Percentiles rank a stretch among this genome's conserved stretches.
phyloP scores from a whole-genome alignment of 2,113 vertebrate species.

The Coreoperca whiteheadi region DNA sequence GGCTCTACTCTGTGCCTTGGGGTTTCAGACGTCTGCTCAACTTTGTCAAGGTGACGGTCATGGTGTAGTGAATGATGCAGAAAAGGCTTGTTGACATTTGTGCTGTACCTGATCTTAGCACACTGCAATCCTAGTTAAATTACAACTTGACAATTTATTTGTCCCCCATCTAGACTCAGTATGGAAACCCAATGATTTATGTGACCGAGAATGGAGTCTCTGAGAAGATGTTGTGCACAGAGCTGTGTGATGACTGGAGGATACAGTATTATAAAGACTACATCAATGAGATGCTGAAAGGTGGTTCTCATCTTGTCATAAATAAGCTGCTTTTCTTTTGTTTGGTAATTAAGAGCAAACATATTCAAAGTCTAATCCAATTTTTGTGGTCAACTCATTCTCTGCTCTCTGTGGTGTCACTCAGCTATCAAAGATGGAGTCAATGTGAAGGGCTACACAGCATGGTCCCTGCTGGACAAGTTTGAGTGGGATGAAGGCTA shows the following conservation, averaged over 20 bases:
- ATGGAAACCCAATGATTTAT: conserved; percentile 91
- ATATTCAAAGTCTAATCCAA: neutral
- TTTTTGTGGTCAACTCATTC: neutral
- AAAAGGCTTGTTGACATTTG: neutral
- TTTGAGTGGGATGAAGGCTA: conserved; percentile 97
- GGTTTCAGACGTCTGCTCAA: conserved; percentile 93
- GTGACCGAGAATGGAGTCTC: conserved; percentile 94
- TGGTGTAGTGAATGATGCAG: neutral
- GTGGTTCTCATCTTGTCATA: too few relatives aligned
- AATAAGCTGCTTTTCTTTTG: neutral
- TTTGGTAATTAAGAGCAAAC: neutral
- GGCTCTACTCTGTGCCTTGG: conserved; percentile 93
- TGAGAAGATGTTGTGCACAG: conserved; percentile 87
- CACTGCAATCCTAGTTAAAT: neutral
- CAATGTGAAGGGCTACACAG: conserved; percentile 91
- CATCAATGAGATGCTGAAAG: conserved; percentile 96
- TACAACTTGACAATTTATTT: conserved; percentile 11
- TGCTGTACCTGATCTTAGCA: neutral
- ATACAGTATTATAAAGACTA: conserved; percentile 92
- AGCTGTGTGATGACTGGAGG: conserved; percentile 93
- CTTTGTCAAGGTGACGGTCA: conserved; percentile 92
- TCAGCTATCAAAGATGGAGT: conserved; percentile 93
- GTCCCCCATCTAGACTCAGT: conserved; percentile 87
- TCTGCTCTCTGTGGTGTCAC: conserved; percentile 32
- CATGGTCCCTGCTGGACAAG: conserved; percentile 94